Evolutionary conservation across 2,888 invertebrate genomes (phyloP).

Genomic region (Adela reaumurella): DNA sequence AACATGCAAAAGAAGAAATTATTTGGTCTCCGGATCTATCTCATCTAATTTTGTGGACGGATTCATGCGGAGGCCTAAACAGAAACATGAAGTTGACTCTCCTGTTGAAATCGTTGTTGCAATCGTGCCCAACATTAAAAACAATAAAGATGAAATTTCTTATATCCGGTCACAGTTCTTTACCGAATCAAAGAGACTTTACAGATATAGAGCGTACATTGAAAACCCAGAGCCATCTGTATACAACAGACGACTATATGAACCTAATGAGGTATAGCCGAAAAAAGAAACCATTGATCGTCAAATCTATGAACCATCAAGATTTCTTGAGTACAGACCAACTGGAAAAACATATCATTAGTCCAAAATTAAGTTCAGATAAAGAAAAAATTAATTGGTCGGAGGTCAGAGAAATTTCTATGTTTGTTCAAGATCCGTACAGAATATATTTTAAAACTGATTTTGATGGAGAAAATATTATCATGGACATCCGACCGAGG

Average conservation of each 20-base stretch:
- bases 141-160: background rate
- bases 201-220: background rate
- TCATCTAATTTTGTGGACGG: slow-evolving; percentile 1
- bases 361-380: background rate
- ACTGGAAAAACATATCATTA: slow-evolving; percentile 1
- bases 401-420: background rate
- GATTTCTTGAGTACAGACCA: slow-evolving; percentile 1
- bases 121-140: slow-evolving; percentile 1
- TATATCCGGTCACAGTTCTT: background rate
- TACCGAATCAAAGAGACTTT: slow-evolving; percentile 1
- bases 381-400: background rate
- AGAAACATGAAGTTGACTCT: background rate
- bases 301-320: background rate
- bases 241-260: background rate
- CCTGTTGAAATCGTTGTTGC: background rate
- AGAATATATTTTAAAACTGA: slow-evolving; percentile 2
- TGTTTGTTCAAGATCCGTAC: background rate
- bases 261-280: background rate
- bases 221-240: background rate
- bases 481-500: background rate
- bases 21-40: slow-evolving; percentile 1
- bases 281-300: slow-evolving; percentile 1
- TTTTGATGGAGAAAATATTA: background rate
- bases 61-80: background rate
- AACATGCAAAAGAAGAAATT: slow-evolving; percentile 1